These are phyloP conservation scores for Agapornis roseicollis DNA, from an alignment of 2,113 vertebrate species.

Conservation along the genomic window DNA sequence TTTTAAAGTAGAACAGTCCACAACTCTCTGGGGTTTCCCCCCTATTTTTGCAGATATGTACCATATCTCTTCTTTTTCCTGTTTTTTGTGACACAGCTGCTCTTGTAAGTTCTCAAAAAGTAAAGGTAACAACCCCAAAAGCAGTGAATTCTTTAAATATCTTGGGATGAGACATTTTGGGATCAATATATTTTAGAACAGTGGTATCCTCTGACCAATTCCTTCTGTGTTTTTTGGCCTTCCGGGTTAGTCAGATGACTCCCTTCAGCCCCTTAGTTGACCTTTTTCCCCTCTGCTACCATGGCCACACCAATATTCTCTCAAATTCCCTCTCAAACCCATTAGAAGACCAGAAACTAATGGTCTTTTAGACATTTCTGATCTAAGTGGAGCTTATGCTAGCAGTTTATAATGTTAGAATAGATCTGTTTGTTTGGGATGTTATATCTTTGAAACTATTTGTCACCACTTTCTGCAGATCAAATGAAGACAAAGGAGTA, in stretches of 20 bases:
- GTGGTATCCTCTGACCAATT: neutral
- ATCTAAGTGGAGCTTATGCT: neutral
- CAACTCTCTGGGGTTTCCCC: accelerated
- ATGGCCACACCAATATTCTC: neutral
- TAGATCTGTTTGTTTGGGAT: neutral
- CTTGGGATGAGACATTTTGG: neutral
- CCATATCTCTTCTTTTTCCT: neutral
- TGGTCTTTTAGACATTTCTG: neutral
- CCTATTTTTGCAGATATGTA: neutral
- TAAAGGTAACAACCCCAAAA: neutral
- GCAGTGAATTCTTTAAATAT: neutral
- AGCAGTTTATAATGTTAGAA: neutral
- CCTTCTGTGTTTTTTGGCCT: neutral
- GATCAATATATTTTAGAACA: neutral
- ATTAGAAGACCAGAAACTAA: neutral
- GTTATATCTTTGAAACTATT: neutral
- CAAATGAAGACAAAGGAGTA: neutral
- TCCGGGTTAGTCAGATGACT: neutral
- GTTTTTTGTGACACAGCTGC: neutral
- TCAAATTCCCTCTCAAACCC: neutral
- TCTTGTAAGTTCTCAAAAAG: neutral
- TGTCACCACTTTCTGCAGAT: neutral
- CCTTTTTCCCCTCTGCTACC: neutral
- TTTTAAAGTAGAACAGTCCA: neutral
- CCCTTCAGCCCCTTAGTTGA: neutral